These are phyloP conservation scores for Styela plicata DNA, from an alignment of 23 tunicate species.

Conservation along the genomic window DNA sequence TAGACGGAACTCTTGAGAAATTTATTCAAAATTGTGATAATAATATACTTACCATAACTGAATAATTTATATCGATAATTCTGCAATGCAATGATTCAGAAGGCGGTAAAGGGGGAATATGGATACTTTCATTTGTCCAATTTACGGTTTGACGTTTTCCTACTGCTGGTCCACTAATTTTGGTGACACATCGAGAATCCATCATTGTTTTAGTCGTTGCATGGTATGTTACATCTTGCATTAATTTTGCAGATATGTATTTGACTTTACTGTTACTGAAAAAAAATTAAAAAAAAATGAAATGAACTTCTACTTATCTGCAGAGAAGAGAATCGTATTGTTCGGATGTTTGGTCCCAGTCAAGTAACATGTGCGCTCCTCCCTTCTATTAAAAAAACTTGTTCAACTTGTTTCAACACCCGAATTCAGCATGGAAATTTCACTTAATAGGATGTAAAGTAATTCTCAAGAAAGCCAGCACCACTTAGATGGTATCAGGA, in stretches of 20 bases:
- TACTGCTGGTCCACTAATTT: not conserved
- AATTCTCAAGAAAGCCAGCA: not conserved
- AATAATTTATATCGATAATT: slow-evolving; percentile 48
- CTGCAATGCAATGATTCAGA: slow-evolving; percentile 43
- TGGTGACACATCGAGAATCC: not conserved
- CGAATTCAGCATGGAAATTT: no score
- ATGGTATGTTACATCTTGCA: slow-evolving; percentile 42
- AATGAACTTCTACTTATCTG: no score
- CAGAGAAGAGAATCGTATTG: no score
- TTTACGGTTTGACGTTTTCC: not conserved
- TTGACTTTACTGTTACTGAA: slow-evolving; percentile 16
- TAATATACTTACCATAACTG: slow-evolving; percentile 22
- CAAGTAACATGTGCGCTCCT: no score
- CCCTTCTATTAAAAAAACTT: no score
- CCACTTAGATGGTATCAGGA: no score
- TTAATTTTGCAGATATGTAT: slow-evolving; percentile 8
- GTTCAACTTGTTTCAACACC: no score
- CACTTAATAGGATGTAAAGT: not conserved
- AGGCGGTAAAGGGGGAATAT: slow-evolving; percentile 39
- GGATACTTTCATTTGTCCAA: slow-evolving; percentile 39
- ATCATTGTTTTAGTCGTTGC: slow-evolving; percentile 29
- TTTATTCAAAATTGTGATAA: not conserved
- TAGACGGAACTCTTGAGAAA: no score
- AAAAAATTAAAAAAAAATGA: not conserved
- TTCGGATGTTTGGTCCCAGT: no score